A percentile compares a stretch with the other conserved stretches of the same genome.
Evolutionary conservation across 2,797 vertebrate species (phyloP).

Genomic region (Sarcophilus harrisii): DNA sequence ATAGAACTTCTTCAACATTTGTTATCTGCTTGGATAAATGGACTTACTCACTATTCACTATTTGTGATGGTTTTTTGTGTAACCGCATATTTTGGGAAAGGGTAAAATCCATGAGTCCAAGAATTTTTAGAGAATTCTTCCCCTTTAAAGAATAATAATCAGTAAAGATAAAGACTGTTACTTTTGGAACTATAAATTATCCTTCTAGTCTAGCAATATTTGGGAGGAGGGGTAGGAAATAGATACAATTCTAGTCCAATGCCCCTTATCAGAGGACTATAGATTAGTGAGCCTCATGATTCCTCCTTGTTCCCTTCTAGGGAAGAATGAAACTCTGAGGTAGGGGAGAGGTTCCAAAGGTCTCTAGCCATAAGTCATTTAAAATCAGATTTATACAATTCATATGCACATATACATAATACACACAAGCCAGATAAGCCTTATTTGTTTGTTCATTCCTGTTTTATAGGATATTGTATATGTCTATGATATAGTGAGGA

Average conservation of each 20-base stretch:
- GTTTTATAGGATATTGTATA: background rate
- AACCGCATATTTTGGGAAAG: background rate
- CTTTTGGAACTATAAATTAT: background rate
- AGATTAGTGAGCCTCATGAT: background rate
- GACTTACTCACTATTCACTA: background rate
- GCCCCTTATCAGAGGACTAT: background rate
- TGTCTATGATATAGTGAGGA: background rate
- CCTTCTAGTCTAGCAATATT: background rate
- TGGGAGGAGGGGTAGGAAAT: background rate
- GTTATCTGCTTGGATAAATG: background rate
- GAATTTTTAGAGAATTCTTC: background rate
- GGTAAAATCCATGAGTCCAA: background rate
- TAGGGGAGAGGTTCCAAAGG: background rate
- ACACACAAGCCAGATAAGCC: background rate
- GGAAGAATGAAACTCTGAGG: background rate
- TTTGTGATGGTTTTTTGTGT: background rate
- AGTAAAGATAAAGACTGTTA: background rate
- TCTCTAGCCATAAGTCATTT: background rate
- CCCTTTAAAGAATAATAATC: background rate
- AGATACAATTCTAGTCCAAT: background rate
- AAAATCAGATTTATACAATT: background rate
- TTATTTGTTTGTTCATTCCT: background rate
- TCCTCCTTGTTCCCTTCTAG: background rate
- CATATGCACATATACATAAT: background rate
- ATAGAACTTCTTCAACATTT: background rate